Percentiles rank a stretch among this genome's conserved stretches.
Conservation (phyloP, 2,888 invertebrate species). For the Mythimna loreyi region DNA sequence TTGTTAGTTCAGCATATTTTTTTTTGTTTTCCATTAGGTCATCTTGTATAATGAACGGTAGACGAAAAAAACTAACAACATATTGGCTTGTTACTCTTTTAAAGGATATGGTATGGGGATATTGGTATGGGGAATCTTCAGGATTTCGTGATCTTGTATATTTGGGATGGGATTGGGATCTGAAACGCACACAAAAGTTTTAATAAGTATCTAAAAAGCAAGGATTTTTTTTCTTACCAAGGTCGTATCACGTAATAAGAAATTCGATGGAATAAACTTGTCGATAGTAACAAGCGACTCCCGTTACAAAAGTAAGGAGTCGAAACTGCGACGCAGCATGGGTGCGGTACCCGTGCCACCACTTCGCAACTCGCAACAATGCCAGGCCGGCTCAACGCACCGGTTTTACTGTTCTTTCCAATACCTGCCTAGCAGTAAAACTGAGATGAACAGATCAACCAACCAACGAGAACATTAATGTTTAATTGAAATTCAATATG, state of each 20-base stretch:
- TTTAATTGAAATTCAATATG: slow-evolving; percentile 54
- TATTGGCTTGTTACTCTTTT: background rate
- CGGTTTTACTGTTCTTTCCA: slow-evolving; percentile 57
- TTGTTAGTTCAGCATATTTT: slow-evolving; percentile 17
- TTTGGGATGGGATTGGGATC: background rate
- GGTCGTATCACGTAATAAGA: background rate
- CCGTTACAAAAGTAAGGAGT: slow-evolving; percentile 2
- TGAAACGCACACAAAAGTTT: background rate
- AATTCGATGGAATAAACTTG: background rate
- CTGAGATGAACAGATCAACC: slow-evolving; percentile 42
- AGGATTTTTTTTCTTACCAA: background rate
- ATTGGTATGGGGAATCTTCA: slow-evolving; percentile 32
- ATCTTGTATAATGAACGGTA: background rate
- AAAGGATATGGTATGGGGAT: slow-evolving; percentile 5
- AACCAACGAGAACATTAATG: slow-evolving; percentile 44
- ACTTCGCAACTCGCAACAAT: slow-evolving; percentile 32
- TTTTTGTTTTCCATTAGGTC: slow-evolving; percentile 4
- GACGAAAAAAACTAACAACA: background rate
- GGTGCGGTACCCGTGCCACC: slow-evolving; percentile 35
- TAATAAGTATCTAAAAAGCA: no score
- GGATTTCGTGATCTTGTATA: slow-evolving; percentile 30
- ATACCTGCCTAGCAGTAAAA: slow-evolving; percentile 55
- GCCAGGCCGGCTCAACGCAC: slow-evolving; percentile 29
- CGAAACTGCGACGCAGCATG: background rate
- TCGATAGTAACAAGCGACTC: background rate